Evolutionary conservation across 1,140 invertebrate genomes (phyloP).

Genomic region (Himalopsyche phryganea): DNA sequence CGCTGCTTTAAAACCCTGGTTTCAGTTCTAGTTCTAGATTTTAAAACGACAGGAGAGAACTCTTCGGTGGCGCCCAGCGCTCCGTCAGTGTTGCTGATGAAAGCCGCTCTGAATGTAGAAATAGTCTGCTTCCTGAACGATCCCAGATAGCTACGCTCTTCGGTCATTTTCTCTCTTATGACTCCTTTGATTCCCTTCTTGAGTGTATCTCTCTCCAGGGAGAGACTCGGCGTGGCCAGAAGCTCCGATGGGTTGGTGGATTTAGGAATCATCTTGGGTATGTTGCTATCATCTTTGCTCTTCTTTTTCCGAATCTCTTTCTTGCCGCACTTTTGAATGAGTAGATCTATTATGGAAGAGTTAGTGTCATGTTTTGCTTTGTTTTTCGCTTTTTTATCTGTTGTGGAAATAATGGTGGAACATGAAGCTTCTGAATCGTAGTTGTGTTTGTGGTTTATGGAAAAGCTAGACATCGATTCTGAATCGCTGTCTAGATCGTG

Average conservation of each 20-base stretch:
- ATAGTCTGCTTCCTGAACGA: slow-evolving; percentile 69
- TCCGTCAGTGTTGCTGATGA: slow-evolving; percentile 61
- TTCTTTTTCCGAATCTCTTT: slow-evolving; percentile 57
- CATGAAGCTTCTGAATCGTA: slow-evolving; percentile 67
- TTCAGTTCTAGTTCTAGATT: slow-evolving; percentile 71
- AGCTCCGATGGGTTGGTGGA: slow-evolving; percentile 55
- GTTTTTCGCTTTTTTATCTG: slow-evolving; percentile 44
- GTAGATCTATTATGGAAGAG: slow-evolving; percentile 63
- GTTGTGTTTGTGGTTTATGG: slow-evolving; percentile 53
- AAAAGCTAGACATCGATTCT: slow-evolving; percentile 65
- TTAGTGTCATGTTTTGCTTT: slow-evolving; percentile 46
- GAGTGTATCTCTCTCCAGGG: slow-evolving; percentile 46
- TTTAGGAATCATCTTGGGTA: slow-evolving; percentile 54
- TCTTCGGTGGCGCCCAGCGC: slow-evolving; percentile 54
- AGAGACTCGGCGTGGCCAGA: slow-evolving; percentile 57
- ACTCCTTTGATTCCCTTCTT: slow-evolving; percentile 50
- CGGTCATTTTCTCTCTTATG: slow-evolving; percentile 52
- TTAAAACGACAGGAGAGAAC: slow-evolving; percentile 68
- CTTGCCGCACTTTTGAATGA: slow-evolving; percentile 60
- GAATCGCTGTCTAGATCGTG: slow-evolving; percentile 60
- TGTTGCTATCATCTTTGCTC: slow-evolving; percentile 49
- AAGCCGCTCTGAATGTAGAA: slow-evolving; percentile 63
- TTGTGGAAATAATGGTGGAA: slow-evolving; percentile 55
- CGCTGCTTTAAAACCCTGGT: slow-evolving; percentile 71
- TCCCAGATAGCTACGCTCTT: slow-evolving; percentile 59